A percentile compares a stretch with the other conserved stretches of the same genome.
phyloP scores from a whole-genome alignment of 2,113 vertebrate genomes.

The Phalacrocorax aristotelis region DNA sequence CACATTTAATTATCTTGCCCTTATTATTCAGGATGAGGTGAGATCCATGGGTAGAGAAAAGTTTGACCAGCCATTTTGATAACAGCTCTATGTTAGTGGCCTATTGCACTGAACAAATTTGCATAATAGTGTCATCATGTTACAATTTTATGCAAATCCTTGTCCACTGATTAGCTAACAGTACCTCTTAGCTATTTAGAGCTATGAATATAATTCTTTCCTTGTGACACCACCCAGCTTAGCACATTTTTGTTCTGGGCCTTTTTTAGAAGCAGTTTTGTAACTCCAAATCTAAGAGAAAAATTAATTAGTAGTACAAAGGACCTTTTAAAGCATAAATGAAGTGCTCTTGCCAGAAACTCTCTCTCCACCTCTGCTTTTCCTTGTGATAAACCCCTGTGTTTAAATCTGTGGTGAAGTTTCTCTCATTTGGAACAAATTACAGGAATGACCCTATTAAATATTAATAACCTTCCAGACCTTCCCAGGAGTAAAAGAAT shows the following conservation, averaged over 20 bases:
- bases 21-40: not conserved
- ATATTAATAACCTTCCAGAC: not conserved
- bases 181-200: not conserved
- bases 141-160: not conserved
- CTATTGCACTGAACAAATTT: not conserved
- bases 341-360: not conserved
- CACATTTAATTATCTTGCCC: not conserved
- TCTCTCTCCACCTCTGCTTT: not conserved
- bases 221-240: not conserved
- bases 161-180: not conserved
- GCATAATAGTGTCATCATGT: not conserved
- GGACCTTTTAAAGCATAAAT: not conserved
- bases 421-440: conserved; percentile 18
- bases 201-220: not conserved
- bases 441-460: not conserved
- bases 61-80: not conserved
- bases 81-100: not conserved
- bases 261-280: not conserved
- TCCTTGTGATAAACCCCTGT: not conserved
- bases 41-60: not conserved
- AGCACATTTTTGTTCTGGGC: not conserved
- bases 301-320: not conserved
- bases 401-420: not conserved
- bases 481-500: not conserved
- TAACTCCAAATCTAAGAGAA: not conserved